Evolutionary conservation across 2,888 invertebrate species (phyloP).

Genomic region (Andrena fulva): DNA sequence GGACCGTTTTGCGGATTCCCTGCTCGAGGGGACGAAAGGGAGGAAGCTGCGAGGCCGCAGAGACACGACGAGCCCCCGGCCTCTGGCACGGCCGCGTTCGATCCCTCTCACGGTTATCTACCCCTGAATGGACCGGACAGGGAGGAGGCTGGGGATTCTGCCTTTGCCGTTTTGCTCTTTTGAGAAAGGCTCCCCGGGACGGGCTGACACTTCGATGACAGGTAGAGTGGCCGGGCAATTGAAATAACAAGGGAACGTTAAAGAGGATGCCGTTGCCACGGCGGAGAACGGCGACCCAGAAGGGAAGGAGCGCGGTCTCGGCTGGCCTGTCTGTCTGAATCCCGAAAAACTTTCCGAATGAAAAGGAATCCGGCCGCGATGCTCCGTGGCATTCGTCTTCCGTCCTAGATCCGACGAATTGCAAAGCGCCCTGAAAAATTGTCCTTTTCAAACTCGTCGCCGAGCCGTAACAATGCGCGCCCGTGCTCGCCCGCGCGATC

Average conservation of each 20-base stretch:
- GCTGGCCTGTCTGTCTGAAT: slow-evolving; percentile 24
- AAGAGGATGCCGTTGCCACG: slow-evolving; percentile 55
- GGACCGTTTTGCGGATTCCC: slow-evolving; percentile 62
- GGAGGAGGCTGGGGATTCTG: slow-evolving; percentile 55
- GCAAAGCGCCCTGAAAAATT: slow-evolving; percentile 66
- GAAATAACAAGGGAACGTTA: slow-evolving; percentile 72
- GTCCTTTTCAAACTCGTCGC: slow-evolving; percentile 62
- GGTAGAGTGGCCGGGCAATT: slow-evolving; percentile 72
- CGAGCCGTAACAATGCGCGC: slow-evolving; percentile 45
- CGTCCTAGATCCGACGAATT: slow-evolving; percentile 60
- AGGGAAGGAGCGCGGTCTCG: background rate
- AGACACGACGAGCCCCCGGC: slow-evolving; percentile 29
- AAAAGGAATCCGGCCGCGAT: slow-evolving; percentile 60
- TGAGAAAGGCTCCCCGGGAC: slow-evolving; percentile 50
- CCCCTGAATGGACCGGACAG: slow-evolving; percentile 58
- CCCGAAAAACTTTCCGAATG: slow-evolving; percentile 63
- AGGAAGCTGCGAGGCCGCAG: slow-evolving; percentile 11
- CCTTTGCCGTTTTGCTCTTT: slow-evolving; percentile 68
- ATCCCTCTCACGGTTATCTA: slow-evolving; percentile 72
- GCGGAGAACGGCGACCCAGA: slow-evolving; percentile 35
- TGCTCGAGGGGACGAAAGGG: slow-evolving; percentile 14
- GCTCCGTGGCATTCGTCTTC: slow-evolving; percentile 59
- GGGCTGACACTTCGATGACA: slow-evolving; percentile 70
- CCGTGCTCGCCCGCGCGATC: slow-evolving; percentile 45
- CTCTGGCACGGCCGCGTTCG: slow-evolving; percentile 27